Evolutionary conservation across 2,888 invertebrate species (phyloP), one percentile per base, ranked within the genome.

Genomic region (Pollenia griseotomentosa): DNA sequence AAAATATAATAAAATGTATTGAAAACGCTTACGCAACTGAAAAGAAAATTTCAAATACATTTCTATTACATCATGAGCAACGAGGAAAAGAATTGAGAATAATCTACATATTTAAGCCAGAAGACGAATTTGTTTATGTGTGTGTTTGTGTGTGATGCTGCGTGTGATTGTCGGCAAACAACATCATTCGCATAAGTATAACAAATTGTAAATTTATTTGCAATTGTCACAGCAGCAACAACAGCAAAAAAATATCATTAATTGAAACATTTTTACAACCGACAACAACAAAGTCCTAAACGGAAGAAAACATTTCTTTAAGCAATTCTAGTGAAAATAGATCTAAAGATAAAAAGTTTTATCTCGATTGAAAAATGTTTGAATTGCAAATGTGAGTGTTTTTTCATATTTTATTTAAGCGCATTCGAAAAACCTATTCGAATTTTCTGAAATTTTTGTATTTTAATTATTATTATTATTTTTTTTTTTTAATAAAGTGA

Each of bases 1-100:
- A 84, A 81, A 89, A 89, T 89, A 89, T 88, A 89, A 89, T 86
- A 88, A 89, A 90, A 88, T 89, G 86, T 89, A 89, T 89, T 89
- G 77, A 81, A 84, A 84, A 87, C 84, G 90, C 89, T 89, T 89
- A 89, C 89, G 89, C 89, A 89, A 89, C 88, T 85, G 85, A 89
- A 89, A 65, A 68, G 59, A 74, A 84, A 61, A 61, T 61, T 79
- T 66, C 75, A 81, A 73, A 65, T 51, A 87, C 78, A 81, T 78
- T 84, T 74, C 74, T 84, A 84, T 87, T 84, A 84, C 82, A 87
- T 87, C 84, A 87, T 82, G 78, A 70, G 82, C 74, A 87, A 78
- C 78, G 84, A 81, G 46, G 48, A 51, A 61, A 73, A 12, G 46
- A 80, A 77, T 51, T 66, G 19, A 61, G 61, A 33, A 66, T 63